Evolutionary conservation across 1,140 invertebrate genomes (phyloP), one percentile per base, ranked within the genome.

Genomic region (Ericerus pela): DNA sequence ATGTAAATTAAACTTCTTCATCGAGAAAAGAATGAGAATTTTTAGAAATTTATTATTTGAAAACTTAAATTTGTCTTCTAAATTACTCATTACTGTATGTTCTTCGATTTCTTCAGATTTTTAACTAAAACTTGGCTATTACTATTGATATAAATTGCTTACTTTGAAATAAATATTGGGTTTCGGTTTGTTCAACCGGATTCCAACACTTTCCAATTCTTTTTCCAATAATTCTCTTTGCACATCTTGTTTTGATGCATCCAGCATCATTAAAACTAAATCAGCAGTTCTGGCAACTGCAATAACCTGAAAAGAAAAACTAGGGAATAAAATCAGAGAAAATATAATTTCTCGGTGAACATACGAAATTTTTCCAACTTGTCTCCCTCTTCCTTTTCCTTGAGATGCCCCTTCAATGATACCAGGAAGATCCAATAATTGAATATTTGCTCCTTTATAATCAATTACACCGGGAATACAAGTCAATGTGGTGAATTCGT

Each of bases 401-500:
- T 79, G 78, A 58, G 80, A 71, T 66, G 94, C 94, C 60, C 93
- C 94, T 78, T 97, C 94, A 71, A 97, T 97, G 64, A 88, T 90
- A 67, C 94, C 95, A 61, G 95, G 95, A 63, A 98, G 78, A 81
- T 98, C 95, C 1, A 98, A 78, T 47, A 98, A 73, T 67, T 98
- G 96, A 68, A 99, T 99, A 68, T 97, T 98, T 16, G 95, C 95
- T 53, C 94, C 93, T 69, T 95, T 90, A 68, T 97, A 96, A 68
- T 96, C 86, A 61, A 98, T 96, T 0, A 98, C 94, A 57, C 96
- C 96, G 51, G 96, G 96, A 66, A 99, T 99, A 72, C 96, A 99
- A 24, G 96, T 99, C 37, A 99, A 72, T 0, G 96, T 99, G 58
- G 96, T 99, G 69, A 99, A 99, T 73, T 99, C 96, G 72, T 99